Evolutionary conservation across 92 coral and sea anemone species (phyloP), one percentile per base, ranked within the genome.

Genomic region (Epizoanthus ramosus): DNA sequence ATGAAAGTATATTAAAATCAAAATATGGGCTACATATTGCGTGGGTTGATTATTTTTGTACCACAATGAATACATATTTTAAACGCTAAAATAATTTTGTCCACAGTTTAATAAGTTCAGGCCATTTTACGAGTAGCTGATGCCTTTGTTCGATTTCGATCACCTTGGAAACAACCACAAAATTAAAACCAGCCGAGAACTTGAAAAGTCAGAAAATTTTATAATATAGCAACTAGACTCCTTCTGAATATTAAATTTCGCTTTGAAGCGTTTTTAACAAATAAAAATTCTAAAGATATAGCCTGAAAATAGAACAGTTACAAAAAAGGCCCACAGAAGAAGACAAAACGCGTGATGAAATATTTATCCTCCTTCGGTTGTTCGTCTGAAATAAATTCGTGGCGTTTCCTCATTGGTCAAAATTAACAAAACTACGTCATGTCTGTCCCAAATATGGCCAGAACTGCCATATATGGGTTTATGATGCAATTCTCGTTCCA

Each of bases 371-470:
- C n/a, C n/a, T 60, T 68, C 14, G 4, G 86, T 70, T 56, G 68
- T 60, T 73, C 5, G 15, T 4, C 19, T 17, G 22, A 75, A 75
- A 75, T 19, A 75, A 18, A 85, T 47, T 93, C 99, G 99, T 96
- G 99, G 92, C 99, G 80, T 74, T 72, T 83, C 71, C n/a, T 83
- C 81, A 96, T 96, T 96, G 99, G 99, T 68, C 68, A 22, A 60
- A 41, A 19, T 39, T 3, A 15, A 76, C 70, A 41, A 59, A 12
- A 56, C 35, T 1, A 39, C 52, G 57, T 39, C 54, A 37, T 7
- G 6, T 3, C 8, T 75, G 33, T 57, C 21, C 90, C 87, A 87
- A 82, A 87, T 87, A 87, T 68, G 80, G 90, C 37, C 37, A 71
- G 14, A n/a, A 1, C 17, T 19, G 37, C 98, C 98, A 89, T 88